Evolutionary conservation across 2,113 vertebrate species (phyloP).

Genomic region (Leucosticte australis): DNA sequence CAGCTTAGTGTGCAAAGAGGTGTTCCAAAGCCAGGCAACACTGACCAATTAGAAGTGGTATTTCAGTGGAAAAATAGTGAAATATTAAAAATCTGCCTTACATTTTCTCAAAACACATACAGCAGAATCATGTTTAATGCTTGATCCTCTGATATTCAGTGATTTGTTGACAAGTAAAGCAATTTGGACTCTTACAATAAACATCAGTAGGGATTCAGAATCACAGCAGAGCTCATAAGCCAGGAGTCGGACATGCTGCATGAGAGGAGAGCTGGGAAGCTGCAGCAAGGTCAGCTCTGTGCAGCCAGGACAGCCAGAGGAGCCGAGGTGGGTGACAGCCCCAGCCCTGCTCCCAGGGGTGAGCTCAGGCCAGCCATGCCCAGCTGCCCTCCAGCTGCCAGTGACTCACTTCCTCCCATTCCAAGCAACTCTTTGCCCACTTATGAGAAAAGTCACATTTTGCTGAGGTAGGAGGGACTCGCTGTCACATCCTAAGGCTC

Average conservation of each 20-base stretch:
- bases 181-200: background rate
- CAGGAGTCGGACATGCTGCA: background rate
- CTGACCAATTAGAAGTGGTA: background rate
- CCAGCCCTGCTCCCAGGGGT: accelerated
- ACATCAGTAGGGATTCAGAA: background rate
- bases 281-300: background rate
- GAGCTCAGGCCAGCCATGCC: background rate
- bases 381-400: background rate
- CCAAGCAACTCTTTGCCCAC: background rate
- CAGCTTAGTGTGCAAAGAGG: background rate
- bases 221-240: background rate
- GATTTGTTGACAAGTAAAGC: background rate
- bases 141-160: background rate
- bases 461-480: background rate
- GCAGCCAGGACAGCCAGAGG: background rate
- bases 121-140: background rate
- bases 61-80: background rate
- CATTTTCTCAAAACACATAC: background rate
- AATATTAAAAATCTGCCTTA: background rate
- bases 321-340: accelerated
- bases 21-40: background rate
- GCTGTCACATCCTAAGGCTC: background rate
- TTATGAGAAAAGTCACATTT: background rate
- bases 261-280: background rate
- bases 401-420: background rate